phyloP scores from a whole-genome alignment of 2,888 invertebrate genomes.

The Taenaris catops region DNA sequence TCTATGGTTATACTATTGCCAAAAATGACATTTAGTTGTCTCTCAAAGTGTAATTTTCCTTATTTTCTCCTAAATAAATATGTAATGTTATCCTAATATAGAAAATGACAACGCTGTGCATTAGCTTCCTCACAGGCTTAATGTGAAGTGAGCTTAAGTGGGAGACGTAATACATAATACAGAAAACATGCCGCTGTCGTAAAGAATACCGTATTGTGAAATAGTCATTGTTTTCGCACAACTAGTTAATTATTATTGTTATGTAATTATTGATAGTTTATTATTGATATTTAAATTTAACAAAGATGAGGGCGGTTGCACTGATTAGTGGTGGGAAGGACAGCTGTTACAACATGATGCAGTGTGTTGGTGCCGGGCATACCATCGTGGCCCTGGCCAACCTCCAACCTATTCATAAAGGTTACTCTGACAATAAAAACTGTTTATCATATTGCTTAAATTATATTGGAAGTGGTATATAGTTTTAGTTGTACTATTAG shows the following conservation, averaged over 20 bases:
- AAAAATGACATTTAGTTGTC: neutral
- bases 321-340: conserved; percentile 99
- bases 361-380: conserved; percentile 97
- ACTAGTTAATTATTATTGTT: conserved; percentile 56
- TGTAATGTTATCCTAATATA: conserved; percentile 57
- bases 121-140: conserved; percentile 16
- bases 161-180: conserved; percentile 6
- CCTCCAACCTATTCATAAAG: conserved; percentile 91
- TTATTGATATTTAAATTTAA: conserved; percentile 41
- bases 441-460: conserved; percentile 14
- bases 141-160: conserved; percentile 15
- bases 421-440: conserved; percentile 58
- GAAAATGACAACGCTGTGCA: conserved; percentile 23
- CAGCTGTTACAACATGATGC: conserved; percentile 99
- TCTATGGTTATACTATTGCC: neutral
- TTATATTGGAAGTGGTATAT: too few species aligned
- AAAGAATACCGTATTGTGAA: conserved; percentile 47
- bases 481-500: too few species aligned
- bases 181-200: conserved; percentile 42
- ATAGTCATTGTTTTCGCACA: conserved; percentile 50
- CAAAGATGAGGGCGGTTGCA: conserved; percentile 91
- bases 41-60: conserved; percentile 30
- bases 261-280: conserved; percentile 61
- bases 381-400: conserved; percentile 97
- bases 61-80: conserved; percentile 46